Percentiles rank a stretch among this genome's conserved stretches.
These are phyloP conservation scores for Silurus asotus DNA, from an alignment of 2,113 vertebrate species.

Conservation along the genomic window DNA sequence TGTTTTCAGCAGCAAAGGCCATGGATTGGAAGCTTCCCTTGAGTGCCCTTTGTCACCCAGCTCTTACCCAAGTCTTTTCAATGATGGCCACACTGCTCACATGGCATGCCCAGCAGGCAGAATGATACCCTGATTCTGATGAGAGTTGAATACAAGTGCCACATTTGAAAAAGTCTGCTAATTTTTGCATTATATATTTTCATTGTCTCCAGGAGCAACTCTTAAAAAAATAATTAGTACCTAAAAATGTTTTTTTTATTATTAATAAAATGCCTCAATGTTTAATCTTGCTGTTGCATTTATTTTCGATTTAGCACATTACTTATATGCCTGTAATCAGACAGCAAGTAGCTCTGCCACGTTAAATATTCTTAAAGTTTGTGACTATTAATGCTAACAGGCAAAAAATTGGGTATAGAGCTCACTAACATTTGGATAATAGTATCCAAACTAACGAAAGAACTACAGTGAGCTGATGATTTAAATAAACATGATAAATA, in stretches of 20 bases:
- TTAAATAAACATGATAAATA: background rate
- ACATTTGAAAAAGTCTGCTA: background rate
- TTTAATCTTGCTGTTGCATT: background rate
- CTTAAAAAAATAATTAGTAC: background rate
- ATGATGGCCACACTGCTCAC: background rate
- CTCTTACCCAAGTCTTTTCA: too few species aligned
- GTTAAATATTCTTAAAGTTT: background rate
- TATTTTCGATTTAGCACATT: background rate
- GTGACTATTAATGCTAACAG: background rate
- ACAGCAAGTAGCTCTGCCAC: background rate
- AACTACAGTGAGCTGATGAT: background rate
- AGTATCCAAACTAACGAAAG: background rate
- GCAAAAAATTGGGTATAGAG: background rate
- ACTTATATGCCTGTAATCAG: background rate
- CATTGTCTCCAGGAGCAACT: background rate
- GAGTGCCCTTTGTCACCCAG: too few species aligned
- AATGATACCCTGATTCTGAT: background rate
- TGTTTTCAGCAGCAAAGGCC: too few species aligned
- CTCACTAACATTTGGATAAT: background rate
- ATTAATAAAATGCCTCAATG: too few species aligned
- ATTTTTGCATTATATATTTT: background rate
- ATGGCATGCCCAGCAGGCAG: background rate
- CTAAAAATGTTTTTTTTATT: background rate
- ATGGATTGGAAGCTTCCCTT: too few species aligned
- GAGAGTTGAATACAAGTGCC: background rate